Percentiles rank a stretch among this genome's conserved stretches.
Conservation (phyloP, 1,140 invertebrate genomes). For the Drosophila tropicalis region DNA sequence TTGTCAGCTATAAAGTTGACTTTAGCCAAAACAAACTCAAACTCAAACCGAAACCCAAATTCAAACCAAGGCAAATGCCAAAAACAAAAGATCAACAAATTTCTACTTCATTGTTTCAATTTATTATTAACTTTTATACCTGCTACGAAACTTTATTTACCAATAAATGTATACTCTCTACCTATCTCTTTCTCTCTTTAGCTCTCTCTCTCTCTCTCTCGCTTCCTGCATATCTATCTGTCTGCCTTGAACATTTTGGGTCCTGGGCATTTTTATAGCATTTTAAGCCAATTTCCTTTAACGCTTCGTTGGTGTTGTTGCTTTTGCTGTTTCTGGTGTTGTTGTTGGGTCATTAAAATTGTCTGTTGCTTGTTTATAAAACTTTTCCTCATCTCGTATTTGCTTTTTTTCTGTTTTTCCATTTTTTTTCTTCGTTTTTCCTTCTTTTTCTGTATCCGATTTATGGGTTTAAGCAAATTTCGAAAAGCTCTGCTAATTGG, state of each 20-base stretch:
- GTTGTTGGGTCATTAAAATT: slow-evolving; percentile 76
- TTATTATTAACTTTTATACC: slow-evolving; percentile 78
- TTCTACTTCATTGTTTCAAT: slow-evolving; percentile 74
- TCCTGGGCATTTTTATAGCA: slow-evolving; percentile 59
- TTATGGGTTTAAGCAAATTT: slow-evolving; percentile 46
- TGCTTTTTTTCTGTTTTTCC: slow-evolving; percentile 1
- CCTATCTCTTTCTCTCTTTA: background rate
- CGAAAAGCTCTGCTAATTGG: slow-evolving; percentile 52
- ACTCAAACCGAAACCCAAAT: background rate
- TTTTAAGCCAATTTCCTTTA: slow-evolving; percentile 81
- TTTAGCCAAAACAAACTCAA: slow-evolving; percentile 38
- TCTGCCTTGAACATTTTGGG: background rate
- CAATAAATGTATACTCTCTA: slow-evolving; percentile 59
- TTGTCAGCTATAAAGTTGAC: slow-evolving; percentile 60
- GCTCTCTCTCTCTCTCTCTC: background rate
- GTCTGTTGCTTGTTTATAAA: slow-evolving; percentile 25
- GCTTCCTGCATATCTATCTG: background rate
- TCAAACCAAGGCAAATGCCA: slow-evolving; percentile 14
- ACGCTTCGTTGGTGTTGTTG: slow-evolving; percentile 45
- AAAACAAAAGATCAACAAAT: slow-evolving; percentile 58
- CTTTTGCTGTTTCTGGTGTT: slow-evolving; percentile 1
- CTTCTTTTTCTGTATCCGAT: slow-evolving; percentile 40
- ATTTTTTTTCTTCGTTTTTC: background rate
- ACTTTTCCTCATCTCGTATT: slow-evolving; percentile 15
- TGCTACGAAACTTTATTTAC: slow-evolving; percentile 69